Conservation (phyloP, 1,140 invertebrate species). For the Zaprionus camerounensis region DNA sequence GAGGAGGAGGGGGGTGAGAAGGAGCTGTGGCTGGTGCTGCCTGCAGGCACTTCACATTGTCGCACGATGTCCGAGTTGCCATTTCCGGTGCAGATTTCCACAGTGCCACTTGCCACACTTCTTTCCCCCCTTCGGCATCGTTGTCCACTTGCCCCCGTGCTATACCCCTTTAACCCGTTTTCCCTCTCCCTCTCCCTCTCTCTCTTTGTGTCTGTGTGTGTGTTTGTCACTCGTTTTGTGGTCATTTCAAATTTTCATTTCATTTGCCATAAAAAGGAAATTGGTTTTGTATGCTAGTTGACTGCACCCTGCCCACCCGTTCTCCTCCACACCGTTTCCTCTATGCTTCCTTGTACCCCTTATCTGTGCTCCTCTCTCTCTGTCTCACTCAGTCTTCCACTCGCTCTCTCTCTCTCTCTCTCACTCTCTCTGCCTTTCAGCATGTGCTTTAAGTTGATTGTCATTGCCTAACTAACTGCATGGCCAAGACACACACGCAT, state of each 20-base stretch:
- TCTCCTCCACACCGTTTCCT: neutral
- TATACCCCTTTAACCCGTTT: neutral
- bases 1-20: no score
- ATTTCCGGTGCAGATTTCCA: constrained; percentile 52
- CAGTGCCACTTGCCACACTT: constrained; percentile 16
- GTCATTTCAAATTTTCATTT: constrained; percentile 83
- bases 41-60: constrained; percentile 50
- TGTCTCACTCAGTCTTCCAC: neutral
- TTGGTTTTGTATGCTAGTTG: constrained; percentile 79
- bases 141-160: neutral
- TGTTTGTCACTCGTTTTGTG: constrained; percentile 66
- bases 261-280: constrained; percentile 83
- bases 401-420: neutral
- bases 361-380: neutral
- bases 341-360: neutral
- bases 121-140: neutral
- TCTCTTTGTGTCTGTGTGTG: constrained; percentile 8
- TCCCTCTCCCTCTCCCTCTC: neutral
- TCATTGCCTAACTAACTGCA: constrained; percentile 51
- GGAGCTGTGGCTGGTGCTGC: neutral
- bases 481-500: constrained; percentile 17
- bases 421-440: neutral
- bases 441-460: constrained; percentile 37
- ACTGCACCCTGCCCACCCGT: constrained; percentile 35
- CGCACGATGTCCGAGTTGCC: constrained; percentile 61